These are phyloP conservation scores for Acanthacorydalis orientalis DNA, from an alignment of 2,888 invertebrate species.

Conservation along the genomic window DNA sequence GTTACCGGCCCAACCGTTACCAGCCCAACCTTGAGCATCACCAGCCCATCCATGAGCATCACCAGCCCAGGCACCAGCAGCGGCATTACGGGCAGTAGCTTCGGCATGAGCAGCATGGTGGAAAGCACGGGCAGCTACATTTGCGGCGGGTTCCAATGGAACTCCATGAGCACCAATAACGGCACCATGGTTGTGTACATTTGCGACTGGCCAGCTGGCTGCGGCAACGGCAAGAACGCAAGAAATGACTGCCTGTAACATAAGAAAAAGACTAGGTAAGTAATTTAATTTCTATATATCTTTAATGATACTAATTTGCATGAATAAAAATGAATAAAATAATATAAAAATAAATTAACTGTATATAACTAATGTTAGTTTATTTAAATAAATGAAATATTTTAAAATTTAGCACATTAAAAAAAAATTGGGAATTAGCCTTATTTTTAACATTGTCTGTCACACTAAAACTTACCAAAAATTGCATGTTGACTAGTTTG, in stretches of 20 bases:
- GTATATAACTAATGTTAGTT: too few species aligned
- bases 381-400: too few species aligned
- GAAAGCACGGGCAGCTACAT: neutral
- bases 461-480: neutral
- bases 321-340: too few species aligned
- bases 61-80: neutral
- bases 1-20: neutral
- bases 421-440: too few species aligned
- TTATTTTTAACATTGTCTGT: too few species aligned
- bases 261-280: too few species aligned
- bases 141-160: neutral
- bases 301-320: too few species aligned
- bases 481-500: neutral
- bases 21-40: slow-evolving; percentile 9
- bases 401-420: too few species aligned
- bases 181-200: neutral
- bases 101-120: neutral
- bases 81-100: slow-evolving; percentile 1
- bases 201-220: slow-evolving; percentile 1
- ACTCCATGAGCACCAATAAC: neutral
- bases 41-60: neutral
- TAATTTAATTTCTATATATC: too few species aligned
- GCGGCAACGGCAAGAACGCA: slow-evolving; percentile 4
- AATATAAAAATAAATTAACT: too few species aligned
- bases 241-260: slow-evolving; percentile 7